Percentiles rank a stretch among this genome's conserved stretches.
Conservation (phyloP, 2,888 invertebrate genomes). For the Synanthedon vespiformis region DNA sequence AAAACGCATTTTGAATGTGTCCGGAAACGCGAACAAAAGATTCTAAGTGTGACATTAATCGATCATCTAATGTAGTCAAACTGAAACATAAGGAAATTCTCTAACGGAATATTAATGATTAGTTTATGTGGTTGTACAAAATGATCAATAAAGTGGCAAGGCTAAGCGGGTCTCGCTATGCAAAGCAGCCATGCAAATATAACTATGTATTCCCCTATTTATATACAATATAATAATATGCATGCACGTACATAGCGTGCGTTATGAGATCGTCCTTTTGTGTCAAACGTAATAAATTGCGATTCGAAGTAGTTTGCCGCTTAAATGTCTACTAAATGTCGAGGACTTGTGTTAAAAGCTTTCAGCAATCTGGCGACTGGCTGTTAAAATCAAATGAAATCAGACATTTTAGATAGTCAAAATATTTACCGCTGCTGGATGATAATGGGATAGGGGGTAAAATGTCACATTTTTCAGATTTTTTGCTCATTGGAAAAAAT, state of each 20-base stretch:
- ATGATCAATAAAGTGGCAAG: conserved; percentile 17
- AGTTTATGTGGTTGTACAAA: conserved; percentile 5
- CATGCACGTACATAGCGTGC: not conserved
- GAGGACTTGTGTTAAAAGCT: not conserved
- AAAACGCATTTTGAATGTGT: not conserved
- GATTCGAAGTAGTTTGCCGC: not conserved
- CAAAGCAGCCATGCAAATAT: not conserved
- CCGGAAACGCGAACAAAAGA: not conserved
- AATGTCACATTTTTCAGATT: too few species aligned
- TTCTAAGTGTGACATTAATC: not conserved
- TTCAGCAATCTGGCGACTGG: not conserved
- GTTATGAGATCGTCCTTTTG: not conserved
- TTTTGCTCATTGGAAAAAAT: too few species aligned
- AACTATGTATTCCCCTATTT: not conserved
- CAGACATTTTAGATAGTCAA: too few species aligned
- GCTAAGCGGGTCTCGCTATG: conserved; percentile 10
- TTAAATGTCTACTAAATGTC: not conserved
- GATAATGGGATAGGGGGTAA: too few species aligned
- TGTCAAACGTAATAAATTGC: not conserved
- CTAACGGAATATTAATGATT: conserved; percentile 12
- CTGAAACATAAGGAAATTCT: conserved; percentile 9
- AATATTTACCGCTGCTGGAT: too few species aligned
- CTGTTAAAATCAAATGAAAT: not conserved
- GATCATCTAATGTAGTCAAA: not conserved
- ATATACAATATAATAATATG: not conserved